Conservation (phyloP, 2,888 invertebrate genomes). For the Habroteleia sp. region DNA sequence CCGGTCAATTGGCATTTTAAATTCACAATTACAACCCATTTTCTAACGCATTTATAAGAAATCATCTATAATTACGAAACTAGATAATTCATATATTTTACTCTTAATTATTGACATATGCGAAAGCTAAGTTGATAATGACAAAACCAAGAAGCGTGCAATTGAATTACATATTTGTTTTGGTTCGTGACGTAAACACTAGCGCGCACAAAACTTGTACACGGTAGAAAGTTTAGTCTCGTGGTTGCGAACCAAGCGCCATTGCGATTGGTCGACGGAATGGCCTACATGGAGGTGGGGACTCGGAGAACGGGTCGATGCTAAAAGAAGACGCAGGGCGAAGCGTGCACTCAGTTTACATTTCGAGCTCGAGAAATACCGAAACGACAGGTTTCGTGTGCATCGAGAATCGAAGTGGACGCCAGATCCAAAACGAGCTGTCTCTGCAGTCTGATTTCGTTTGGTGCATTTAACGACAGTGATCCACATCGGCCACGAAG, state of each 20-base stretch:
- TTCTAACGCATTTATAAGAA: too few relatives aligned
- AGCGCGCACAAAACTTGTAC: constrained; percentile 26
- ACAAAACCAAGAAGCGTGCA: too few relatives aligned
- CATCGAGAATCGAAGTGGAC: not conserved
- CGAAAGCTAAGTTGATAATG: too few relatives aligned
- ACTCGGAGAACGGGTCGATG: constrained; percentile 72
- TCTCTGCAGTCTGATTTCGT: not conserved
- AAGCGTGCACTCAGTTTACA: constrained; percentile 65
- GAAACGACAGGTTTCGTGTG: constrained; percentile 16
- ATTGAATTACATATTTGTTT: constrained; percentile 45
- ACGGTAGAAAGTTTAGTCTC: constrained; percentile 41
- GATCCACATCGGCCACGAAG: not conserved
- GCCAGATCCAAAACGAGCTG: not conserved
- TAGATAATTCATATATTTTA: too few relatives aligned
- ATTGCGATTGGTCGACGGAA: constrained; percentile 26
- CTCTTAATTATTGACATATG: too few relatives aligned
- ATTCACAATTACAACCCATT: too few relatives aligned
- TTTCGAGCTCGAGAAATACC: constrained; percentile 44
- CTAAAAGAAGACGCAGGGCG: constrained; percentile 73
- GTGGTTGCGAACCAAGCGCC: constrained; percentile 6
- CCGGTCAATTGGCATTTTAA: too few relatives aligned
- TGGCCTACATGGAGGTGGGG: constrained; percentile 53
- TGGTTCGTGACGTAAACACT: constrained; percentile 40
- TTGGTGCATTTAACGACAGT: not conserved
- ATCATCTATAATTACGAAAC: too few relatives aligned